Percentiles rank a stretch among this genome's conserved stretches.
phyloP scores from a whole-genome alignment of 2,888 invertebrate species.

The Heliconius sara region DNA sequence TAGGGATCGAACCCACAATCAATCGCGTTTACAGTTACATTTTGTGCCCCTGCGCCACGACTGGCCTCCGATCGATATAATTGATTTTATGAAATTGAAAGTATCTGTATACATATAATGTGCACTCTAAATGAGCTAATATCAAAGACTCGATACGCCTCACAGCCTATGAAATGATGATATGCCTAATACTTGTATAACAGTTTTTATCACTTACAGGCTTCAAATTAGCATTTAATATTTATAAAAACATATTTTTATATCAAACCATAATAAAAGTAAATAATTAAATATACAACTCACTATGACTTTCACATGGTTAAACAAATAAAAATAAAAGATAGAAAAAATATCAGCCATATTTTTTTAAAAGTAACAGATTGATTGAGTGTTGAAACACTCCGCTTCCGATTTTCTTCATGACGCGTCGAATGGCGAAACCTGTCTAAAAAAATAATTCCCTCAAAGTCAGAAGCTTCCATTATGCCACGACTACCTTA shows the following conservation, averaged over 20 bases:
- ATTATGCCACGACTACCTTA: too few relatives aligned
- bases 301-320: neutral
- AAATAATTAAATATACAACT: neutral
- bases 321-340: neutral
- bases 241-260: neutral
- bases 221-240: neutral
- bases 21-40: too few relatives aligned
- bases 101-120: too few relatives aligned
- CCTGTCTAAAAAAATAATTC: too few relatives aligned
- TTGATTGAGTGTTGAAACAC: neutral
- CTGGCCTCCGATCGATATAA: too few relatives aligned
- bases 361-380: neutral
- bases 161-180: neutral
- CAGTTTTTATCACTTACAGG: slow-evolving; percentile 1
- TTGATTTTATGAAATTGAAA: too few relatives aligned
- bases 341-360: too few relatives aligned
- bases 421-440: too few relatives aligned
- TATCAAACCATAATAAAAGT: neutral
- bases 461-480: too few relatives aligned
- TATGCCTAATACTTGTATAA: neutral
- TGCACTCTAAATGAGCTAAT: neutral
- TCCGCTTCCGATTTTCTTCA: too few relatives aligned
- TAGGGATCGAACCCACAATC: too few relatives aligned
- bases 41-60: too few relatives aligned
- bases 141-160: neutral